Evolutionary conservation across 2,797 vertebrate species (phyloP).

Genomic region (Lerista edwardsae): DNA sequence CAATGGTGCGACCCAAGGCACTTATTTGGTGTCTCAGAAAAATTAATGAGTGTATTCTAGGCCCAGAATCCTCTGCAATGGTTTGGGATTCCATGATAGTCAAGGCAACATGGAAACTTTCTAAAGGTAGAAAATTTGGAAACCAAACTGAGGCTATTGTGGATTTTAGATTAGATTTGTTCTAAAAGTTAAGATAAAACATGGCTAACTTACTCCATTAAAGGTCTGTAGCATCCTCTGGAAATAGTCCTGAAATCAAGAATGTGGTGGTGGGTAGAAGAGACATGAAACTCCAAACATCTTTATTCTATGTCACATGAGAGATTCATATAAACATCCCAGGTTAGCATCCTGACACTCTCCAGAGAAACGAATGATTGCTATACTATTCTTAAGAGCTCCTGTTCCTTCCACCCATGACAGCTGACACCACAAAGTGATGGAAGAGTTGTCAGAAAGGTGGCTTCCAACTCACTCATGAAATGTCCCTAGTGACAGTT

Average conservation of each 20-base stretch:
- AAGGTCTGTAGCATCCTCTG: not conserved
- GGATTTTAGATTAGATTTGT: not conserved
- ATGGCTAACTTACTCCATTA: not conserved
- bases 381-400: not conserved
- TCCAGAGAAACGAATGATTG: constrained; percentile 27
- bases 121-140: not conserved
- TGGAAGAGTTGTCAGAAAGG: constrained; percentile 54
- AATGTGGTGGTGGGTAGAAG: not conserved
- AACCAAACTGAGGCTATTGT: not conserved
- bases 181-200: not conserved
- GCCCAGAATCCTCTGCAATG: not conserved
- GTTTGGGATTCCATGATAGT: not conserved
- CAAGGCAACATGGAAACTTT: not conserved
- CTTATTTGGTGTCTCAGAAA: not conserved
- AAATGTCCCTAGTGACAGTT: constrained; percentile 22
- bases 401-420: constrained; percentile 36
- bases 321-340: not conserved
- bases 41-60: not conserved
- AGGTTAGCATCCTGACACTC: not conserved
- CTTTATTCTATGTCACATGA: not conserved
- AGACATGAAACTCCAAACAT: too few relatives aligned
- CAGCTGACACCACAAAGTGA: constrained; percentile 28
- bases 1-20: not conserved
- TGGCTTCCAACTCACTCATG: constrained; percentile 35
- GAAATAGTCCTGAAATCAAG: not conserved